Percentiles rank a stretch among this genome's conserved stretches.
These are phyloP conservation scores for Drosophila paramelanica DNA, from an alignment of 2,888 invertebrate species.

Conservation along the genomic window DNA sequence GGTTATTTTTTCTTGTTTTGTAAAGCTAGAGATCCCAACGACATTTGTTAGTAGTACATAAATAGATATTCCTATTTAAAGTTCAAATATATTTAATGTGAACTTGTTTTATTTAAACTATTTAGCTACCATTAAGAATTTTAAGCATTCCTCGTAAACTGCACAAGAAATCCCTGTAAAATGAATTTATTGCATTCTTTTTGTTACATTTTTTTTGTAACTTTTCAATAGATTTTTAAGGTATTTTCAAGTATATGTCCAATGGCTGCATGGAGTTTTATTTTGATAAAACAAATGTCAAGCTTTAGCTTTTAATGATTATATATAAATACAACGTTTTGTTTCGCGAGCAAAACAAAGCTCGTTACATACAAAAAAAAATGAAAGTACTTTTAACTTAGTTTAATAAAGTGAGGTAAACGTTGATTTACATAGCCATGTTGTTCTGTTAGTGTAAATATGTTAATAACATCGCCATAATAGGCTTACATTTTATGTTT, in stretches of 20 bases:
- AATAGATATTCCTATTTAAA: constrained; percentile 6
- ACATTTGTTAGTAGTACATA: constrained; percentile 11
- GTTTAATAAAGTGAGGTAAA: neutral
- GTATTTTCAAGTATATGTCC: constrained; percentile 14
- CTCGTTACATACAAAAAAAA: neutral
- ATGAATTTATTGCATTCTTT: constrained; percentile 6
- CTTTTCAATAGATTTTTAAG: constrained; percentile 15
- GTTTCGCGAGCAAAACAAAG: neutral
- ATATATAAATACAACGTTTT: neutral
- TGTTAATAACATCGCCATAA: neutral
- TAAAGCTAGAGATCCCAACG: constrained; percentile 43
- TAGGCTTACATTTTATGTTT: neutral
- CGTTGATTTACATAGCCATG: neutral
- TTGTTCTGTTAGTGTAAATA: neutral
- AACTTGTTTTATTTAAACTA: neutral
- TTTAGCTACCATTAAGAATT: neutral
- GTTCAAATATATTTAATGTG: neutral
- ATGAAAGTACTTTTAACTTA: constrained; percentile 1
- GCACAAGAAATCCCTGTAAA: neutral
- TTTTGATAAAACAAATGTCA: neutral
- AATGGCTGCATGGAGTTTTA: neutral
- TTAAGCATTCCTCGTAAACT: constrained; percentile 18
- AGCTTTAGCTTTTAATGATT: neutral
- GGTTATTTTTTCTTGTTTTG: neutral
- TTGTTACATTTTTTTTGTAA: neutral